These are phyloP conservation scores for Hypanus sabinus DNA, from an alignment of 2,113 vertebrate genomes.

Conservation along the genomic window DNA sequence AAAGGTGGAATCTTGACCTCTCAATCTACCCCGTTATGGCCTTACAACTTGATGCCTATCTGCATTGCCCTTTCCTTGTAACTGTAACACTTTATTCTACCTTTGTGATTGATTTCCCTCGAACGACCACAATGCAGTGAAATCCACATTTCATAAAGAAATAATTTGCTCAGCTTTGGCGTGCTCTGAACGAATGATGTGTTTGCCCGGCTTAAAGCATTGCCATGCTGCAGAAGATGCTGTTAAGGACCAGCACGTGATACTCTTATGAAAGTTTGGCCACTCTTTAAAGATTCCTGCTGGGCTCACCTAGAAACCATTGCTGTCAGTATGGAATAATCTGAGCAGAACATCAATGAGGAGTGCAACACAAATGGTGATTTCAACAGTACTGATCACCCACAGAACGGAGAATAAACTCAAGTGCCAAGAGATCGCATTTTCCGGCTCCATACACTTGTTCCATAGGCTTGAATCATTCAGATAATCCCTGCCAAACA, in stretches of 20 bases:
- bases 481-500: conserved; percentile 21
- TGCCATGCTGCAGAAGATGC: background rate
- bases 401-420: conserved; percentile 4
- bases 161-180: background rate
- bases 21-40: no score
- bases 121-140: background rate
- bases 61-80: no score
- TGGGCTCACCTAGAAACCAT: conserved; percentile 9
- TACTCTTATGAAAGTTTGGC: background rate
- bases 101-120: no score
- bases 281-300: background rate
- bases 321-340: background rate
- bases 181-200: background rate
- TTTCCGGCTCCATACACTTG: conserved; percentile 31
- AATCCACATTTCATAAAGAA: background rate
- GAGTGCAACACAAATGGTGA: conserved; percentile 16
- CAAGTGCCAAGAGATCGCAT: conserved; percentile 25
- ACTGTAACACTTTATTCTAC: no score
- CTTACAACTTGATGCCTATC: no score
- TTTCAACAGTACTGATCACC: conserved; percentile 13
- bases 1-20: no score
- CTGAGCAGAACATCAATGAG: conserved; percentile 15
- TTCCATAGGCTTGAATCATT: conserved; percentile 28
- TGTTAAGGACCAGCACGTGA: background rate
- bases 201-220: background rate